Evolutionary conservation across 2,797 vertebrate species (phyloP).

Genomic region (Ptychadena robeensis): DNA sequence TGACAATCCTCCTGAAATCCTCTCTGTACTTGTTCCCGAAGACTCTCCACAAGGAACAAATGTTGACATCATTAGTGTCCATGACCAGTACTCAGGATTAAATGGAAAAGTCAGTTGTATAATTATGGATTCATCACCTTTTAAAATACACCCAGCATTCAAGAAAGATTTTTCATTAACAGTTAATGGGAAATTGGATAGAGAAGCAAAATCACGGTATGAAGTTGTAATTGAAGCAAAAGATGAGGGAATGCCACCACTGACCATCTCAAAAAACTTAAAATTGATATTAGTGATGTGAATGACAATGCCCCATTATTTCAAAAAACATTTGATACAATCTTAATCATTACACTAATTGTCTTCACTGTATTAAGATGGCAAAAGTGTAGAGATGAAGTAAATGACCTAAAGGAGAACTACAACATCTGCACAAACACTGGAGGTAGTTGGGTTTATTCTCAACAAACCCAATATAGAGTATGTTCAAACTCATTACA

Average conservation of each 20-base stretch:
- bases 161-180: slow-evolving; percentile 66
- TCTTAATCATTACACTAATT: slow-evolving; percentile 78
- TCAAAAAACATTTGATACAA: slow-evolving; percentile 67
- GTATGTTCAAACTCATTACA: slow-evolving; percentile 38
- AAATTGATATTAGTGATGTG: slow-evolving; percentile 75
- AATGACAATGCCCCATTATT: slow-evolving; percentile 81
- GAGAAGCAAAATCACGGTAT: slow-evolving; percentile 75
- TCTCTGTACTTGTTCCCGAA: slow-evolving; percentile 61
- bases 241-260: slow-evolving; percentile 74
- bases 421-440: slow-evolving; percentile 47
- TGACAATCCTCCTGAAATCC: slow-evolving; percentile 70
- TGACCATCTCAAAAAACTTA: slow-evolving; percentile 70
- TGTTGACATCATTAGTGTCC: slow-evolving; percentile 64
- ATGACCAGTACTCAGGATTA: slow-evolving; percentile 62
- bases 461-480: slow-evolving; percentile 46
- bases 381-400: slow-evolving; percentile 68
- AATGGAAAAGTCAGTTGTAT: slow-evolving; percentile 61
- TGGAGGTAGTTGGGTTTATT: slow-evolving; percentile 41
- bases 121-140: slow-evolving; percentile 58
- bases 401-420: slow-evolving; percentile 44
- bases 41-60: slow-evolving; percentile 59
- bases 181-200: slow-evolving; percentile 63
- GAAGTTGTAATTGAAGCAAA: slow-evolving; percentile 70
- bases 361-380: slow-evolving; percentile 81
- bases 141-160: slow-evolving; percentile 66